Evolutionary conservation across 1,140 invertebrate genomes (phyloP).

Genomic region (Belonocnema kinseyi): DNA sequence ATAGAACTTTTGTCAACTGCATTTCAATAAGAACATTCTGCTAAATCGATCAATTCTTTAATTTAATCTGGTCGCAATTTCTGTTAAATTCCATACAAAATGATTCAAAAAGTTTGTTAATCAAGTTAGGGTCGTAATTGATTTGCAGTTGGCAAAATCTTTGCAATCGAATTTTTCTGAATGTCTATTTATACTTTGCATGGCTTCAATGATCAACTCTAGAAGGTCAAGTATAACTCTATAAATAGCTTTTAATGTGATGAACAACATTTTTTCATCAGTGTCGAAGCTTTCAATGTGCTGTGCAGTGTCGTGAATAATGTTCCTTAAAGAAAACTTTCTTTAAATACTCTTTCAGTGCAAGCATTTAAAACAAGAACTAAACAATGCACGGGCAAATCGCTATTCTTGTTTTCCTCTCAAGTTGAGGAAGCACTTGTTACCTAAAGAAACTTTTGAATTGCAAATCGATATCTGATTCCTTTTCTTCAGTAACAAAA

Average conservation of each 20-base stretch:
- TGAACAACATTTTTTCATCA: background rate
- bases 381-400: slow-evolving; percentile 7
- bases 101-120: too few relatives aligned
- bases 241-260: background rate
- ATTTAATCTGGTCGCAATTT: background rate
- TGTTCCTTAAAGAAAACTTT: background rate
- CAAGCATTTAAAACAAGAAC: background rate
- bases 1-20: slow-evolving; percentile 3
- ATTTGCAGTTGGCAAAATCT: too few relatives aligned
- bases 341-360: slow-evolving; percentile 10
- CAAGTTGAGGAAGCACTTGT: background rate
- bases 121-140: too few relatives aligned
- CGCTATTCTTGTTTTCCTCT: slow-evolving; percentile 7
- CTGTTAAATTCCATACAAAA: background rate
- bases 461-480: slow-evolving; percentile 7
- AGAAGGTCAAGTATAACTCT: background rate
- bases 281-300: slow-evolving; percentile 24
- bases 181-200: too few relatives aligned
- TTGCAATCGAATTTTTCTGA: too few relatives aligned
- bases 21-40: slow-evolving; percentile 1
- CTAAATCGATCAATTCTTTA: background rate
- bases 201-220: background rate
- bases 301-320: slow-evolving; percentile 12
- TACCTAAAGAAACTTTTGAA: slow-evolving; percentile 17
- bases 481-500: background rate